Base-by-base conservation (phyloP, 2,888 invertebrate species). In the Cetonia aurata region DNA sequence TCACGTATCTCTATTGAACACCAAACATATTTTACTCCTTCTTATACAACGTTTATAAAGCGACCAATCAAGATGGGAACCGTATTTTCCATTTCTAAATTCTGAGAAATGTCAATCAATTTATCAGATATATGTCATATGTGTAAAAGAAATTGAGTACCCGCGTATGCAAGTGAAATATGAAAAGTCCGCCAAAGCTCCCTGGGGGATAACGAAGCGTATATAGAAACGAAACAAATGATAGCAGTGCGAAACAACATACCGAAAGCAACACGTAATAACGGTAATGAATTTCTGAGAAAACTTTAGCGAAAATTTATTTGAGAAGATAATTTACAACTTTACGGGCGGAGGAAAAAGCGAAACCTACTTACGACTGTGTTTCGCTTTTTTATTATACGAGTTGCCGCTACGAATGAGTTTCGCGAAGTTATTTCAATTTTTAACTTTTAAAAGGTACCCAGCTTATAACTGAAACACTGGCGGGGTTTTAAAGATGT, bases 221-320 rank as follows among this genome's bases (percentile, higher is more conserved):
- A 62, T 31, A 46, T 48, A 48, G 62, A 48, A 48, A 48, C 48
- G 62, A 62, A 62, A 62, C 62, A 62, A 62, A 62, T 62, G 25
- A 48, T 62, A 33, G 48, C 48, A 42, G 48, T n/a, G 15, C 62
- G 62, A 48, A 62, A 62, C 62, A 62, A 62, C 25, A 33, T 13
- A 48, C 62, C 37, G 62, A 62, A 62, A 50, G 62, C 62, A 62
- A 62, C 62, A 62, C 48, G 62, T 62, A 62, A 62, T 62, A 62
- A 62, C 62, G 15, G 62, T 62, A 62, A 62, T 62, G 62, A 62
- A 62, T 62, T 62, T 62, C 62, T 48, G 62, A 48, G 62, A 50
- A 62, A 62, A 62, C 33, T 62, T 62, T 62, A 31, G 62, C 62
- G 62, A 48, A 62, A 62, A 62, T 62, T 62, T 62, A 62, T 62